Percentiles rank a stretch among this genome's conserved stretches.
These are phyloP conservation scores for Maccullochella peelii DNA, from an alignment of 2,113 vertebrate species.

Conservation along the genomic window DNA sequence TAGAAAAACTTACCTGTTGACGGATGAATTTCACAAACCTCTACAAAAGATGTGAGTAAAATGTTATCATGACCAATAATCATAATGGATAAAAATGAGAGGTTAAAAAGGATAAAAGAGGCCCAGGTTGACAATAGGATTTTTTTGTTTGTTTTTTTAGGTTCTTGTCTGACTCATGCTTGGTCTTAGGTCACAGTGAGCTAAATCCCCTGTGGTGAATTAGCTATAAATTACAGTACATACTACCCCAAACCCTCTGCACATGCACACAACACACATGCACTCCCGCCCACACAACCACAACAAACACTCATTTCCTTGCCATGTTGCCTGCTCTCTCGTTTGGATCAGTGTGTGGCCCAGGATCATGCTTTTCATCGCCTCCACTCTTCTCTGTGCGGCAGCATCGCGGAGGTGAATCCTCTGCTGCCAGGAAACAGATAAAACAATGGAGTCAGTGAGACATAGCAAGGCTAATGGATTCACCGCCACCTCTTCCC, in stretches of 20 bases:
- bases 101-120: not conserved
- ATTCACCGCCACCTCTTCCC: slow-evolving; percentile 70
- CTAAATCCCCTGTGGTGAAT: slow-evolving; percentile 17
- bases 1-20: not conserved
- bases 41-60: not conserved
- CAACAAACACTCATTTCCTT: slow-evolving; percentile 20
- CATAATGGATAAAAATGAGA: not conserved
- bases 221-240: slow-evolving; percentile 9
- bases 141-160: not conserved
- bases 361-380: slow-evolving; percentile 42
- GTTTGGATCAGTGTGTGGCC: slow-evolving; percentile 44
- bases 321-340: slow-evolving; percentile 14
- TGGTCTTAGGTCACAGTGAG: slow-evolving; percentile 18
- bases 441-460: slow-evolving; percentile 81
- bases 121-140: not conserved
- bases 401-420: slow-evolving; percentile 61
- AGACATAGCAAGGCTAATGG: slow-evolving; percentile 80
- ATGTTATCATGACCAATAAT: not conserved
- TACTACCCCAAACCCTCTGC: slow-evolving; percentile 13
- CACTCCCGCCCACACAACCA: slow-evolving; percentile 12
- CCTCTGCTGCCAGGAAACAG: slow-evolving; percentile 61
- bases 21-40: not conserved
- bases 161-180: not conserved
- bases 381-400: slow-evolving; percentile 48
- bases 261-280: slow-evolving; percentile 1